phyloP scores from a whole-genome alignment of 2,888 invertebrate genomes.

The Morpho helenor region DNA sequence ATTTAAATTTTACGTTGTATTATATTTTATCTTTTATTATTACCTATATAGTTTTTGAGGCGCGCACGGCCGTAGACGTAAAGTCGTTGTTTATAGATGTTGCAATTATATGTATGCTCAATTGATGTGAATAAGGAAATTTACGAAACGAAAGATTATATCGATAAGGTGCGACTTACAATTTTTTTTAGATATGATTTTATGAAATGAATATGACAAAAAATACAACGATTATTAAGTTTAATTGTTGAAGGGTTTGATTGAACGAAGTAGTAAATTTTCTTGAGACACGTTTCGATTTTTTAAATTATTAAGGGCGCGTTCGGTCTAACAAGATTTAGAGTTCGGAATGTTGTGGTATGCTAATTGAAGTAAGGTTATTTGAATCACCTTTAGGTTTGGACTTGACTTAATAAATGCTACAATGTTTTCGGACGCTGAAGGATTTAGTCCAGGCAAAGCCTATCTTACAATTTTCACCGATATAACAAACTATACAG shows the following conservation, averaged over 20 bases:
- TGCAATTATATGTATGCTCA: constrained; percentile 12
- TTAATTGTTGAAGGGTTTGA: not conserved
- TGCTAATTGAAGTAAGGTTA: too few relatives aligned
- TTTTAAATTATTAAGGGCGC: not conserved
- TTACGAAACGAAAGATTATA: constrained; percentile 8
- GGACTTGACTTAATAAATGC: too few relatives aligned
- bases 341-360: not conserved
- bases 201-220: constrained; percentile 1
- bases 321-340: not conserved
- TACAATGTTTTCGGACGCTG: too few relatives aligned
- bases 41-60: not conserved
- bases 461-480: too few relatives aligned
- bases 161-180: not conserved
- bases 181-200: not conserved
- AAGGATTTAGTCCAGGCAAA: too few relatives aligned
- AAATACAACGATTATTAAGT: constrained; percentile 1
- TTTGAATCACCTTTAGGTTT: too few relatives aligned
- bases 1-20: constrained; percentile 6
- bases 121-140: constrained; percentile 7
- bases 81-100: constrained; percentile 6
- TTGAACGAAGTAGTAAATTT: not conserved
- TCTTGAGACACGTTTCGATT: not conserved
- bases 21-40: constrained; percentile 1
- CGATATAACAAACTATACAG: too few relatives aligned
- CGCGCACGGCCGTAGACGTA: not conserved